These are phyloP conservation scores for Procavia capensis DNA, from an alignment of 2,113 vertebrate genomes.

Conservation along the genomic window DNA sequence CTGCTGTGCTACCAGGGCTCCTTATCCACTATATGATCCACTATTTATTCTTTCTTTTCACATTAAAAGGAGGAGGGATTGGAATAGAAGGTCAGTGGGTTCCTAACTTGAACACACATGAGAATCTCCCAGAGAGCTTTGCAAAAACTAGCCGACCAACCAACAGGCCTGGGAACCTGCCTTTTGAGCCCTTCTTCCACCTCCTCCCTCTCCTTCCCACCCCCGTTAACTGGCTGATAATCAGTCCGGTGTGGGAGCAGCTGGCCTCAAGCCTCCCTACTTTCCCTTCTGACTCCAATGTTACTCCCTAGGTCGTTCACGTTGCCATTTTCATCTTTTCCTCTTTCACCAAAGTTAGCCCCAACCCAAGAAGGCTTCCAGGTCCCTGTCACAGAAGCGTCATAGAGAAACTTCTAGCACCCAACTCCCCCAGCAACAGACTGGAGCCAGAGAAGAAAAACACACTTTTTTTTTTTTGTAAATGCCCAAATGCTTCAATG, in stretches of 20 bases:
- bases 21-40: neutral
- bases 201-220: neutral
- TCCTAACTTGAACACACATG: neutral
- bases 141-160: neutral
- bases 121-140: neutral
- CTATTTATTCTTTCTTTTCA: neutral
- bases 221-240: neutral
- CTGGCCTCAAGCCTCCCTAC: neutral
- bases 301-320: too few species aligned
- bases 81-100: neutral
- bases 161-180: neutral
- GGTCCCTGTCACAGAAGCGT: neutral
- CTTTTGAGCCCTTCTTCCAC: neutral
- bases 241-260: neutral
- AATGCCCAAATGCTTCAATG: slow-evolving; percentile 69
- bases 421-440: neutral
- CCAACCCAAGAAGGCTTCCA: neutral
- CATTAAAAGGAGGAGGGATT: neutral
- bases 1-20: neutral
- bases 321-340: neutral
- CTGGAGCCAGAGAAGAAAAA: neutral
- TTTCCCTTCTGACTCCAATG: neutral
- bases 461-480: neutral
- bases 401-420: neutral
- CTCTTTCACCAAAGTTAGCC: neutral